Conservation (phyloP, 2,113 vertebrate species). For the Tylochromis polylepis region DNA sequence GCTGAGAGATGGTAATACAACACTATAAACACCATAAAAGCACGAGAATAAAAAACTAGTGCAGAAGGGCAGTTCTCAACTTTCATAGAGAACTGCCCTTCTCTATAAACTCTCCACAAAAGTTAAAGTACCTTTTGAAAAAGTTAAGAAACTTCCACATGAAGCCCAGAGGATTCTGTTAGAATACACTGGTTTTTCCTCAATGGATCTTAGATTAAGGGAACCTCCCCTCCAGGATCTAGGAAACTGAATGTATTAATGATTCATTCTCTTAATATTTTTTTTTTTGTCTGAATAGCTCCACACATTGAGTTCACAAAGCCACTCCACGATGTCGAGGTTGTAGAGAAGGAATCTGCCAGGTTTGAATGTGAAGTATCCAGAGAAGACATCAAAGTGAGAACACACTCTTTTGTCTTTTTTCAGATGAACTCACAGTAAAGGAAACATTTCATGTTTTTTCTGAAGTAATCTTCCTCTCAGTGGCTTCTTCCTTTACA, state of each 20-base stretch:
- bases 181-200: neutral
- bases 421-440: fast-evolving
- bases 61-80: no score
- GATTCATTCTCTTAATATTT: neutral
- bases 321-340: conserved; percentile 91
- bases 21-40: no score
- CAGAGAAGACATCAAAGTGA: conserved; percentile 85
- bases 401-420: neutral
- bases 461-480: neutral
- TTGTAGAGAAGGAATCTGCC: conserved; percentile 91
- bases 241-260: neutral
- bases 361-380: conserved; percentile 97
- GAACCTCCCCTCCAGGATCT: neutral
- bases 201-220: neutral
- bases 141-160: neutral
- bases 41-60: no score
- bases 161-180: neutral
- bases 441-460: neutral
- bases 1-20: no score
- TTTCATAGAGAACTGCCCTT: no score
- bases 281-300: conserved; percentile 65
- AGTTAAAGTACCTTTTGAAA: neutral
- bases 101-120: neutral
- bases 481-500: neutral
- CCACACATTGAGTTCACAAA: conserved; percentile 90